Conservation (phyloP, 2,888 invertebrate genomes). For the Deroplatys truncata region DNA sequence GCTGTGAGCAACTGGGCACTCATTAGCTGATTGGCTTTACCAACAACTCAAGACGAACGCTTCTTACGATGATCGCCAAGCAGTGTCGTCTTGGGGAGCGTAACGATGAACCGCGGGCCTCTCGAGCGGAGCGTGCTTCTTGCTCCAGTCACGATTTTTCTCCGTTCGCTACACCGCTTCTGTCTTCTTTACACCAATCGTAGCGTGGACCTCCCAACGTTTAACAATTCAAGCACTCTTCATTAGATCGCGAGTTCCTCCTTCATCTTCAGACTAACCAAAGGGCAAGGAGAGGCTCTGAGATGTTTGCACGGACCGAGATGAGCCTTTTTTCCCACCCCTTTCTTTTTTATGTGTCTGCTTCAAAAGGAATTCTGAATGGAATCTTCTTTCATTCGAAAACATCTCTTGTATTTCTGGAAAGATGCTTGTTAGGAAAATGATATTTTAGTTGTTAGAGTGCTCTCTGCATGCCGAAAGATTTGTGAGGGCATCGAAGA, state of each 20-base stretch:
- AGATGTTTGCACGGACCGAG: neutral
- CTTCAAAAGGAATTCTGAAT: neutral
- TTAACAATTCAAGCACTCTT: neutral
- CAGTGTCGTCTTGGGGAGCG: neutral
- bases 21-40: conserved; percentile 8
- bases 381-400: neutral
- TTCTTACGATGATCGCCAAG: neutral
- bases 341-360: neutral
- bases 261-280: neutral
- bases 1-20: neutral
- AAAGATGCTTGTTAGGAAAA: neutral
- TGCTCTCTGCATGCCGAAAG: neutral
- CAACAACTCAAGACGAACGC: neutral
- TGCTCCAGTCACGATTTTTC: neutral
- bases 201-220: neutral
- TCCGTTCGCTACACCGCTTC: neutral
- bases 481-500: neutral
- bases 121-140: neutral
- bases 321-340: neutral
- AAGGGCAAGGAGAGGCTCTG: neutral
- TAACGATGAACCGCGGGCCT: neutral
- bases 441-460: neutral
- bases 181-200: neutral
- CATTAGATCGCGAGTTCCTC: neutral
- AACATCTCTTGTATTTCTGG: neutral